Conservation (phyloP, 1,140 invertebrate species). For the Trichoplusia ni region DNA sequence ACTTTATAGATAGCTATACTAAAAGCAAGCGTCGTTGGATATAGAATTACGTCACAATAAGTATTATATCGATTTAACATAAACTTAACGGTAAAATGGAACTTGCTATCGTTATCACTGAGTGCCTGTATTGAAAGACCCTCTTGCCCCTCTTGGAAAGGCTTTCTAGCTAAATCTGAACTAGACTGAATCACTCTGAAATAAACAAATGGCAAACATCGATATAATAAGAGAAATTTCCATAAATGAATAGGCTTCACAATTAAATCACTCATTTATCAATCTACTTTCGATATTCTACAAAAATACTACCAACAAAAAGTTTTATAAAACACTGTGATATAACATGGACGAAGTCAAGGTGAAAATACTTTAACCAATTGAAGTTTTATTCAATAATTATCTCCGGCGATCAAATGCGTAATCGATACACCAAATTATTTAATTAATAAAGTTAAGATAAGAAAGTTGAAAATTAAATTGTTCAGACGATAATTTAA, state of each 20-base stretch:
- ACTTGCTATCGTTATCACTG: constrained; percentile 57
- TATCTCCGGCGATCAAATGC: constrained; percentile 1
- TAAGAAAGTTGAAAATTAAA: neutral
- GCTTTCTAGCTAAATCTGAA: constrained; percentile 45
- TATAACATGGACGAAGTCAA: too few species aligned
- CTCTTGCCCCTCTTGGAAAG: constrained; percentile 20
- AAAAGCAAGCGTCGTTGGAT: constrained; percentile 53
- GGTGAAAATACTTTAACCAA: neutral
- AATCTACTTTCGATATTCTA: too few species aligned
- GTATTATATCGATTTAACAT: constrained; percentile 48
- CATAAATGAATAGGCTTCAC: too few species aligned
- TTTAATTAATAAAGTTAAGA: constrained; percentile 1
- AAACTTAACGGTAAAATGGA: constrained; percentile 57
- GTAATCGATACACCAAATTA: neutral
- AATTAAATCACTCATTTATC: too few species aligned
- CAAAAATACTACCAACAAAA: too few species aligned
- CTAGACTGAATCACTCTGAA: too few species aligned
- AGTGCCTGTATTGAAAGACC: constrained; percentile 14
- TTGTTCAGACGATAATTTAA: neutral
- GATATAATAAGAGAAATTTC: too few species aligned
- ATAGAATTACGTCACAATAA: constrained; percentile 52
- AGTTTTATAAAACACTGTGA: too few species aligned
- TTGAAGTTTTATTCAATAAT: neutral
- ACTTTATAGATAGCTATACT: constrained; percentile 7
- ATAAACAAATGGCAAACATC: too few species aligned